A percentile compares a stretch with the other conserved stretches of the same genome.
Conservation (phyloP, 2,113 vertebrate genomes). For the Oreochromis niloticus region DNA sequence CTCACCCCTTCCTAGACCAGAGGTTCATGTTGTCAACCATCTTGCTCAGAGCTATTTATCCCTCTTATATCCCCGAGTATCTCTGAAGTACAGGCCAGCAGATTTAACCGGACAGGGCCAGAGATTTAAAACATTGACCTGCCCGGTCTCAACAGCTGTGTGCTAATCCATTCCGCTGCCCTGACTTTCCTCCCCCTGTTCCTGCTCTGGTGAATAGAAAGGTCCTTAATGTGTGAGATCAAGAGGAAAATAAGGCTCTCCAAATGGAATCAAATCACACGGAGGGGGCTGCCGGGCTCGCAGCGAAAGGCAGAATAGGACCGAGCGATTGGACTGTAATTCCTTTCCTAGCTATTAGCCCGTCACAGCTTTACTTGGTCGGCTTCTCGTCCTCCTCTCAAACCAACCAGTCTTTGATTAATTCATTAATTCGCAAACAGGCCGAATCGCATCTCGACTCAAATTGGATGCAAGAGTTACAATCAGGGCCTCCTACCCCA, state of each 20-base stretch:
- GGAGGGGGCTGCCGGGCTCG: conserved; percentile 42
- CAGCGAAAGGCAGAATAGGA: conserved; percentile 61
- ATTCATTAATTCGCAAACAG: conserved; percentile 73
- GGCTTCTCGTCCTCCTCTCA: conserved; percentile 17
- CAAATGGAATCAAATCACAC: conserved; percentile 72
- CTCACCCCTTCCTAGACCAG: neutral
- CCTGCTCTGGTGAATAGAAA: conserved; percentile 57
- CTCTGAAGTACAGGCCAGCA: conserved; percentile 46
- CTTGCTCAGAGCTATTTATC: conserved; percentile 17
- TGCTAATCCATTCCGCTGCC: conserved; percentile 59
- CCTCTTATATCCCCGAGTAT: conserved; percentile 23
- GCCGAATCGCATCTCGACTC: conserved; percentile 64
- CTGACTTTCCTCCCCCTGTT: conserved; percentile 36
- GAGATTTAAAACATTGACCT: conserved; percentile 65
- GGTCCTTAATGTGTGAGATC: conserved; percentile 67
- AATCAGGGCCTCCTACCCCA: conserved; percentile 49
- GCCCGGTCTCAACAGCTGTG: conserved; percentile 51
- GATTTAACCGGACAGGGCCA: conserved; percentile 55
- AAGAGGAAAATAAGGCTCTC: conserved; percentile 72
- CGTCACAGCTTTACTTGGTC: conserved; percentile 46
- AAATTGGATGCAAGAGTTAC: conserved; percentile 63
- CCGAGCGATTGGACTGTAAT: conserved; percentile 70
- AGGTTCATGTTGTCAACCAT: neutral
- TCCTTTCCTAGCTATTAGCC: conserved; percentile 71
- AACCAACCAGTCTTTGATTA: conserved; percentile 56